Evolutionary conservation across 2,797 vertebrate genomes (phyloP).

Genomic region (Borostomias antarcticus): DNA sequence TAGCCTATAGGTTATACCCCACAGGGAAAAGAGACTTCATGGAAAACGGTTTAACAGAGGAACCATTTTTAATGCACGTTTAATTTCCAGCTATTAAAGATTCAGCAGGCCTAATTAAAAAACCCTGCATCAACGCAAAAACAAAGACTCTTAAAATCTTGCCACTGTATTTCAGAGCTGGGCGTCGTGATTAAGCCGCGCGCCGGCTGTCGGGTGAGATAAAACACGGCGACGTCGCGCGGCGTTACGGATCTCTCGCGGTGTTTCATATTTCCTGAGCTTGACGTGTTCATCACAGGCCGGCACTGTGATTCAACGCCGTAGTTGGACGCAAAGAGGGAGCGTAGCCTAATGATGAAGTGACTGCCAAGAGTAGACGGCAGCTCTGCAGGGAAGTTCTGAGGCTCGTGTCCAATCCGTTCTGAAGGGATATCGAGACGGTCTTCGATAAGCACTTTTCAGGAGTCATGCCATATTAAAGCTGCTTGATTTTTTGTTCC

Average conservation of each 20-base stretch:
- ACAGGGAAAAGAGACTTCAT: constrained; percentile 5
- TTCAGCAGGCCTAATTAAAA: constrained; percentile 34
- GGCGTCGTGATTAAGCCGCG: constrained; percentile 22
- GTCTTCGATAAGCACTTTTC: neutral
- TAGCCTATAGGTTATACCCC: neutral
- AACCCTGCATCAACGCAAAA: constrained; percentile 19
- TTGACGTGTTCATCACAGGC: constrained; percentile 47
- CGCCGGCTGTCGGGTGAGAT: constrained; percentile 11
- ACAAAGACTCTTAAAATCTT: constrained; percentile 7
- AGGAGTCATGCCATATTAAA: no score
- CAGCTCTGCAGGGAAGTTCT: neutral
- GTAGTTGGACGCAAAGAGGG: constrained; percentile 28
- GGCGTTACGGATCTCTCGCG: constrained; percentile 18
- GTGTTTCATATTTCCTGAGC: constrained; percentile 37
- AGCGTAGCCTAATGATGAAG: neutral
- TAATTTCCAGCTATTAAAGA: constrained; percentile 34
- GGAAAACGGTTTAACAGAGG: constrained; percentile 19
- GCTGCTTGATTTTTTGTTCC: no score
- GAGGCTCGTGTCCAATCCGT: neutral
- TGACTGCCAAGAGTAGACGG: neutral
- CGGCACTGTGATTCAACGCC: constrained; percentile 32
- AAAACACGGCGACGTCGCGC: constrained; percentile 31
- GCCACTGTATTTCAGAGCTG: constrained; percentile 12
- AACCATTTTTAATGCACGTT: constrained; percentile 15
- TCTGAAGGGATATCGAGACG: constrained; percentile 19